Base-by-base conservation (phyloP, 2,113 vertebrate genomes). In the Centropus unirufus region DNA sequence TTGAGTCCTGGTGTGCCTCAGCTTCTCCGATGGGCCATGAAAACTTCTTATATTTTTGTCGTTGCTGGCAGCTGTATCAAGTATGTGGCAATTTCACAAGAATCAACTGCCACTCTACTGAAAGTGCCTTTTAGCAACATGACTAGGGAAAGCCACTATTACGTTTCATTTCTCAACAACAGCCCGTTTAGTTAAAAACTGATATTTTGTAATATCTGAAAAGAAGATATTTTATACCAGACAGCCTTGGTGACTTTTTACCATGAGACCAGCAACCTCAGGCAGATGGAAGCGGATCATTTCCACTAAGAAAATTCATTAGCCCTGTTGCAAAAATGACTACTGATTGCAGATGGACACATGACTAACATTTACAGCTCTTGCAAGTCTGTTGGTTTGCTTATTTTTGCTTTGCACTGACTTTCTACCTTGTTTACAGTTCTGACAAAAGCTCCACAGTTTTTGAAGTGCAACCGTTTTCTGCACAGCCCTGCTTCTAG, bases 131-230 rank as follows among this genome's bases (percentile, higher is more conserved):
- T 47, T 80, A 74, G 55, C 52, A 94, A 5, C 51, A 66, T 58
- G 51, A 74, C n/a, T 30, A 61, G 32, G 69, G 49, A 79, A 94
- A 76, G 36, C 32, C 46, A 46, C 63, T 69, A 36, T 66, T 87
- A 49, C 14, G 96, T 90, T 90, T 76, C 7, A 87, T 96, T 96
- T 97, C 79, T 26, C 34, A 64, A 19, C 19, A 86, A 36, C 19
- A 82, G 54, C 8, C 5, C 46, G 29, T 93, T 72, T 61, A 55
- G 32, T 47, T 93, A 5, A 19, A 84, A 95, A 74, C 5, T 44
- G 8, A 4, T 89, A 54, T 94, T 89, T 80, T 57, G 42, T 73
- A 93, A 90, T 49, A 88, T 34, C 34, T 83, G 68, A 92, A 92
- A 83, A 23, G 3, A 62, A 90, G n/a, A 5, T 29, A 19, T 75